Conservation (phyloP, 2,113 vertebrate species). For the Alouatta palliata region DNA sequence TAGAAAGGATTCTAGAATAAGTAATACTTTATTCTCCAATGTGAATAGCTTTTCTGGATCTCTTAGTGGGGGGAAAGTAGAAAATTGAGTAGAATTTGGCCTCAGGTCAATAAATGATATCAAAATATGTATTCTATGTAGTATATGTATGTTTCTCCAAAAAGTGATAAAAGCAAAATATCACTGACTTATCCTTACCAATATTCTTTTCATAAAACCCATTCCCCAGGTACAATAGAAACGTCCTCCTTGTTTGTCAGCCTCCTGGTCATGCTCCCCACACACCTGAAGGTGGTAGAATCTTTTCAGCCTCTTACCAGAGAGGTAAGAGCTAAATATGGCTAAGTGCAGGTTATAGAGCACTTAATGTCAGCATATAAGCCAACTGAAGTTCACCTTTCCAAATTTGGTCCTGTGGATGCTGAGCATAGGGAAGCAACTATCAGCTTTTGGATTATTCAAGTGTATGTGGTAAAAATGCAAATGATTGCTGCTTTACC, state of each 20-base stretch:
- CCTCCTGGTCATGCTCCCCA: background rate
- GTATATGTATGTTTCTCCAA: constrained; percentile 53
- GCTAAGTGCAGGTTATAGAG: background rate
- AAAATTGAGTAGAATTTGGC: constrained; percentile 70
- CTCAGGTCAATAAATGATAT: constrained; percentile 60
- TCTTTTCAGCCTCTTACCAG: background rate
- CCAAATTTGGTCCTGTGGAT: background rate
- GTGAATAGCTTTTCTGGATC: constrained; percentile 57
- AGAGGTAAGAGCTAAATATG: background rate
- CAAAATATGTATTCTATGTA: constrained; percentile 53
- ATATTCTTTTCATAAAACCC: constrained; percentile 40
- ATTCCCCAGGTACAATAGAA: background rate
- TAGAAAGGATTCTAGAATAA: constrained; percentile 64
- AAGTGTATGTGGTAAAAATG: background rate
- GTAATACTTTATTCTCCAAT: constrained; percentile 47
- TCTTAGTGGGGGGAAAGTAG: constrained; percentile 46
- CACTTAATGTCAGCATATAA: background rate
- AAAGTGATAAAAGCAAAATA: constrained; percentile 61
- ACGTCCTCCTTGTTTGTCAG: background rate
- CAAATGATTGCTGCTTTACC: background rate
- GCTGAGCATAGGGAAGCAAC: background rate
- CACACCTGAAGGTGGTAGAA: background rate
- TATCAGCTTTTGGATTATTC: background rate
- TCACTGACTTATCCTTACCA: constrained; percentile 3
- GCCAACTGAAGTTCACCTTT: background rate